These are phyloP conservation scores for Himalopsyche anomala DNA, from an alignment of 2,888 invertebrate genomes.

Conservation along the genomic window DNA sequence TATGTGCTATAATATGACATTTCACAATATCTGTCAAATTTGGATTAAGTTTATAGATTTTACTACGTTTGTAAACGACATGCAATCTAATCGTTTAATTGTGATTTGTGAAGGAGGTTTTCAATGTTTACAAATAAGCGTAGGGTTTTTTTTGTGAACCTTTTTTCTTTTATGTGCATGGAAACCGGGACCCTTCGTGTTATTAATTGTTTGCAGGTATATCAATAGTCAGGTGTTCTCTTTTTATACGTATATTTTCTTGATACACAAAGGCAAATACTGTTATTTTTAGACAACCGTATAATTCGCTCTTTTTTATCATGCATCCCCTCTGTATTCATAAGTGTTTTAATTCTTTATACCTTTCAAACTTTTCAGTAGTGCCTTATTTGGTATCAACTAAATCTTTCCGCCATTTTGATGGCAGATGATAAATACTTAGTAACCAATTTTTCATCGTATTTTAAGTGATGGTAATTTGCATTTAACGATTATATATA, in stretches of 20 bases:
- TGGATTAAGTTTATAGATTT: neutral
- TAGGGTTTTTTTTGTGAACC: neutral
- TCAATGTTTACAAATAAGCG: neutral
- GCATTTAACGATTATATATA: constrained; percentile 14
- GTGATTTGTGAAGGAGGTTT: neutral
- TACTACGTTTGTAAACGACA: neutral
- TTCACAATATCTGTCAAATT: neutral
- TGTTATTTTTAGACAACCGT: constrained; percentile 9
- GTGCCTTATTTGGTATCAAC: neutral
- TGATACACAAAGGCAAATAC: neutral
- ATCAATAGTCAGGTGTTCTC: neutral
- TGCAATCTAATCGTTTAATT: neutral
- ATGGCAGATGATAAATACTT: neutral
- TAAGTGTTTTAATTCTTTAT: too few relatives aligned
- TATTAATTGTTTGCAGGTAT: constrained; percentile 13
- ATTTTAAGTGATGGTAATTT: constrained; percentile 27
- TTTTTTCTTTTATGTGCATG: constrained; percentile 12
- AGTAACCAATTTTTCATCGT: neutral
- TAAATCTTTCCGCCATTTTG: neutral
- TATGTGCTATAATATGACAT: too few relatives aligned
- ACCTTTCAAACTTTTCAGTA: too few relatives aligned
- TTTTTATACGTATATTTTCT: neutral
- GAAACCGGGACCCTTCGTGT: neutral
- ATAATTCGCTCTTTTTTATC: too few relatives aligned
- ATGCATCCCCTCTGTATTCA: too few relatives aligned